A percentile compares a stretch with the other conserved stretches of the same genome.
phyloP scores from a whole-genome alignment of 1,140 invertebrate genomes.

The Fragariocoptes setiger region DNA sequence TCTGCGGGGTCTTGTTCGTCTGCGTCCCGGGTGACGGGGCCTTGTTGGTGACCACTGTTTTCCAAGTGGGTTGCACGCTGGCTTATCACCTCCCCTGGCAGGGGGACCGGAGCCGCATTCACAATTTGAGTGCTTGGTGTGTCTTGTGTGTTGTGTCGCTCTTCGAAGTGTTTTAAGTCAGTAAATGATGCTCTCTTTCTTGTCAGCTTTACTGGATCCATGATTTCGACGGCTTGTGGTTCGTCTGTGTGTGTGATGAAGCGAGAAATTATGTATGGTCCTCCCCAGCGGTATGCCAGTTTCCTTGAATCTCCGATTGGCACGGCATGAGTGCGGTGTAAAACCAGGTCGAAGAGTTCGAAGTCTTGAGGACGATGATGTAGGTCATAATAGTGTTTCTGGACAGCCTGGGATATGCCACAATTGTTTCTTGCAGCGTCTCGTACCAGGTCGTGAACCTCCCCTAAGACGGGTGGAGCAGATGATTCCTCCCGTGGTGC shows the following conservation, averaged over 20 bases:
- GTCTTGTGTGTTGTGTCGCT: no score
- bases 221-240: not conserved
- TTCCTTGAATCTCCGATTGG: not conserved
- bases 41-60: no score
- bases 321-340: not conserved
- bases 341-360: not conserved
- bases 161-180: not conserved
- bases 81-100: no score
- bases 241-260: not conserved
- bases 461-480: not conserved
- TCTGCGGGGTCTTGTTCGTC: no score
- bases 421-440: not conserved
- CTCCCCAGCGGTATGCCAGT: not conserved
- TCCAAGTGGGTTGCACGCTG: no score
- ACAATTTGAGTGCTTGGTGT: no score
- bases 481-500: not conserved
- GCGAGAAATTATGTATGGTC: not conserved
- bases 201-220: not conserved
- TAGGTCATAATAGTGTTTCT: not conserved
- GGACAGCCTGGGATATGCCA: not conserved
- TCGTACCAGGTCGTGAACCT: not conserved
- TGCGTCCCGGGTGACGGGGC: no score
- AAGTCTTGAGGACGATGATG: not conserved
- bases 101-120: no score
- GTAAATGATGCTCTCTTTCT: not conserved